phyloP scores from a whole-genome alignment of 92 coral and sea anemone species.

The Porites evermanni region DNA sequence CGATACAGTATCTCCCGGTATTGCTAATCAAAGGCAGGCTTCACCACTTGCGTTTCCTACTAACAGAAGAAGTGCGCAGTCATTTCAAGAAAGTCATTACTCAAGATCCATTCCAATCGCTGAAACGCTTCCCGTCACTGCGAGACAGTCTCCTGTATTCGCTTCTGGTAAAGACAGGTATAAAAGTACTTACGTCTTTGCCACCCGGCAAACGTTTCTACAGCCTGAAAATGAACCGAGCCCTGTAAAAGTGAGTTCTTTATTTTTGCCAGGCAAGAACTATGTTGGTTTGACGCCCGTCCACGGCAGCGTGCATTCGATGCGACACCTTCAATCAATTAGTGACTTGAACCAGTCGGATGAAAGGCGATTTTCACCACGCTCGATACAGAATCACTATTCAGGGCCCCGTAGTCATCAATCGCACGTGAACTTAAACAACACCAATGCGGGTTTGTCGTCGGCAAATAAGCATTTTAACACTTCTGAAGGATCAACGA shows the following conservation, averaged over 20 bases:
- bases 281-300: not conserved
- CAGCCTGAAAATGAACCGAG: slow-evolving; percentile 13
- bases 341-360: slow-evolving; percentile 2
- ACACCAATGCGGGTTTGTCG: not conserved
- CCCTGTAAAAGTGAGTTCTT: slow-evolving; percentile 25
- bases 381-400: slow-evolving; percentile 8
- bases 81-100: slow-evolving; percentile 15
- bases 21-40: slow-evolving; percentile 7
- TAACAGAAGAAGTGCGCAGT: not conserved
- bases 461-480: not conserved
- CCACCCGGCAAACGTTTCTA: slow-evolving; percentile 31
- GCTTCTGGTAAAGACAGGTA: not conserved
- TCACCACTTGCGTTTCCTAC: slow-evolving; percentile 17
- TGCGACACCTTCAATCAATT: slow-evolving; percentile 9
- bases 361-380: slow-evolving; percentile 4
- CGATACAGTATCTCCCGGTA: not conserved
- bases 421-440: not conserved
- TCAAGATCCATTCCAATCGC: not conserved
- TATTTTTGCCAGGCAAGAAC: slow-evolving; percentile 2
- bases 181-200: slow-evolving; percentile 40
- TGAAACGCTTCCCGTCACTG: not conserved
- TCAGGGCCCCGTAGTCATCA: slow-evolving; percentile 5
- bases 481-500: not conserved
- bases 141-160: slow-evolving; percentile 9
- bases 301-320: not conserved